Evolutionary conservation across 1,140 invertebrate genomes (phyloP).

Genomic region (Andrena cerasifolii): DNA sequence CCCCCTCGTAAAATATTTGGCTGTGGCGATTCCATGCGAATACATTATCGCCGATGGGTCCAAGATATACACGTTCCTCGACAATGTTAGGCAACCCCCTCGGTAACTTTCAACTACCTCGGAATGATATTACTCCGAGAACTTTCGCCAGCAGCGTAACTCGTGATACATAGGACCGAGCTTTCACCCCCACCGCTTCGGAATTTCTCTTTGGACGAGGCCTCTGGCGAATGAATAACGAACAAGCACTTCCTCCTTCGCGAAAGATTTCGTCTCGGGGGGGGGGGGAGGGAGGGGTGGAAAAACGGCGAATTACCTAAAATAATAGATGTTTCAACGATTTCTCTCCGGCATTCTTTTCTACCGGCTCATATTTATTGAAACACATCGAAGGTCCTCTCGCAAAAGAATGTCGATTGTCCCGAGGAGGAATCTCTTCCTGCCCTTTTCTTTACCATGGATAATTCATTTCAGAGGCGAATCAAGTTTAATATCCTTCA

Average conservation of each 20-base stretch:
- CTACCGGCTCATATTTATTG: background rate
- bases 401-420: background rate
- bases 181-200: background rate
- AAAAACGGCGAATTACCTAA: background rate
- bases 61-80: background rate
- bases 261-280: background rate
- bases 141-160: slow-evolving; percentile 13
- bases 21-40: background rate
- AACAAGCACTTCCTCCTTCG: background rate
- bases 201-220: background rate
- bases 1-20: background rate
- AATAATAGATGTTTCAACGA: background rate
- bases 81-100: background rate
- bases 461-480: background rate
- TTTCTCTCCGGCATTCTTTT: background rate
- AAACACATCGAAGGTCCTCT: background rate
- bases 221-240: slow-evolving; percentile 4
- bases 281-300: background rate
- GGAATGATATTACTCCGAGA: slow-evolving; percentile 21
- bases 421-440: background rate
- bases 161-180: background rate
- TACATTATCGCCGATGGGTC: background rate
- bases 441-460: background rate
- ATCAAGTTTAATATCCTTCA: slow-evolving; percentile 1
- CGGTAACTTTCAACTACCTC: slow-evolving; percentile 29